These are phyloP conservation scores for Dermatemys mawii DNA, from an alignment of 2,113 vertebrate genomes.

Conservation along the genomic window DNA sequence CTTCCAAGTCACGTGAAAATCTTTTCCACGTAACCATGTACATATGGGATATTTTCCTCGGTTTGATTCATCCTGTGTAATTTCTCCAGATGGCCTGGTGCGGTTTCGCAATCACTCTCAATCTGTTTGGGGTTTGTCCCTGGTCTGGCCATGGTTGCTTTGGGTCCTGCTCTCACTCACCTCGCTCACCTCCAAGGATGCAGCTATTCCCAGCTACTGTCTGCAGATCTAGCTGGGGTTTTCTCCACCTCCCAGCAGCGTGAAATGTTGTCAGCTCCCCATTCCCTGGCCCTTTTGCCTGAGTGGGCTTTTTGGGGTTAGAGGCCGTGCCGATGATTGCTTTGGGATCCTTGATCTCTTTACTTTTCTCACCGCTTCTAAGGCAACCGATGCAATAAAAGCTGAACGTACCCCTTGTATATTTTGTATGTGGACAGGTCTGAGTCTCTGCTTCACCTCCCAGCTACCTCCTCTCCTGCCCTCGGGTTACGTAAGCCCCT, in stretches of 20 bases:
- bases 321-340: not conserved
- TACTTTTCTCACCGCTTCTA: conserved; percentile 39
- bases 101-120: not conserved
- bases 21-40: not conserved
- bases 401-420: fast-evolving
- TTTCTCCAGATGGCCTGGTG: not conserved
- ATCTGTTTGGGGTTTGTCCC: not conserved
- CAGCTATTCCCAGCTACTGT: not conserved
- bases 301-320: not conserved
- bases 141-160: fast-evolving
- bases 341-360: not conserved
- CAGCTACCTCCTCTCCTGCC: not conserved
- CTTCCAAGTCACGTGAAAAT: fast-evolving
- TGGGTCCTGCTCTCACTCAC: not conserved
- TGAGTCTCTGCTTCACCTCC: not conserved
- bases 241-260: not conserved
- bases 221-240: fast-evolving
- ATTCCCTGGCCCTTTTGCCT: not conserved
- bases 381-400: fast-evolving
- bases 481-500: not conserved
- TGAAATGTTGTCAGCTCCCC: fast-evolving
- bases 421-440: not conserved
- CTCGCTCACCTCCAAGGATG: not conserved
- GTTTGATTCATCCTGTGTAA: not conserved
- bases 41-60: not conserved